A percentile compares a stretch with the other conserved stretches of the same genome.
phyloP scores from a whole-genome alignment of 2,888 invertebrate genomes.

The Liodrosophila aerea region DNA sequence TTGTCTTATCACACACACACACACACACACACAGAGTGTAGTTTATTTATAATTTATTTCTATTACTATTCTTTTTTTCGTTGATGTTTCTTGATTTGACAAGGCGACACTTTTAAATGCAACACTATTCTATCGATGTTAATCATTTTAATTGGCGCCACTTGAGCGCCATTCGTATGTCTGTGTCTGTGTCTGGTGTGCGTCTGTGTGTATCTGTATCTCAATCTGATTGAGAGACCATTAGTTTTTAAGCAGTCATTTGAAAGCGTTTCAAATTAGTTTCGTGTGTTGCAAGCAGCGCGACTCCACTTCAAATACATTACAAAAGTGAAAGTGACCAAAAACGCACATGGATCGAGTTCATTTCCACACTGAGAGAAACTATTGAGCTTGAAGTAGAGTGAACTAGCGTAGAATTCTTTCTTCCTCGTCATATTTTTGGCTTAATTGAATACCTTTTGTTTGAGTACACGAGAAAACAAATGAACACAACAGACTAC shows the following conservation, averaged over 20 bases:
- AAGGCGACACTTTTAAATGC: slow-evolving; percentile 51
- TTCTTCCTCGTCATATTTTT: too few relatives aligned
- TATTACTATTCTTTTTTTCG: slow-evolving; percentile 5
- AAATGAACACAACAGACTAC: neutral
- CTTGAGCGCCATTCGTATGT: slow-evolving; percentile 46
- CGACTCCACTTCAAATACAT: slow-evolving; percentile 31
- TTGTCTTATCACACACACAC: slow-evolving; percentile 54
- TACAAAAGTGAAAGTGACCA: slow-evolving; percentile 62
- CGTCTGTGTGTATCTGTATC: neutral
- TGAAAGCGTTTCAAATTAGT: slow-evolving; percentile 75
- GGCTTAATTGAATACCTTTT: too few relatives aligned
- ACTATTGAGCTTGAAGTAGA: neutral
- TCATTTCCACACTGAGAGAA: slow-evolving; percentile 7
- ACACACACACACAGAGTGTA: neutral
- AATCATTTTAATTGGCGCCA: slow-evolving; percentile 77
- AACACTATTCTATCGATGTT: slow-evolving; percentile 63
- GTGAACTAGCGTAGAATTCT: too few relatives aligned
- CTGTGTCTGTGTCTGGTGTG: slow-evolving; percentile 8
- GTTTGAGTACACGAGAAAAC: neutral
- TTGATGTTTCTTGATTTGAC: slow-evolving; percentile 21
- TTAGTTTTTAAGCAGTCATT: slow-evolving; percentile 65
- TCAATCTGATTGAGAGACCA: slow-evolving; percentile 50
- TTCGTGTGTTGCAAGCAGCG: slow-evolving; percentile 58
- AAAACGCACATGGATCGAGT: slow-evolving; percentile 49
- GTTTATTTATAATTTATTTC: neutral